These are phyloP conservation scores for Xiphophorus maculatus DNA, from an alignment of 2,113 vertebrate species.

Conservation along the genomic window DNA sequence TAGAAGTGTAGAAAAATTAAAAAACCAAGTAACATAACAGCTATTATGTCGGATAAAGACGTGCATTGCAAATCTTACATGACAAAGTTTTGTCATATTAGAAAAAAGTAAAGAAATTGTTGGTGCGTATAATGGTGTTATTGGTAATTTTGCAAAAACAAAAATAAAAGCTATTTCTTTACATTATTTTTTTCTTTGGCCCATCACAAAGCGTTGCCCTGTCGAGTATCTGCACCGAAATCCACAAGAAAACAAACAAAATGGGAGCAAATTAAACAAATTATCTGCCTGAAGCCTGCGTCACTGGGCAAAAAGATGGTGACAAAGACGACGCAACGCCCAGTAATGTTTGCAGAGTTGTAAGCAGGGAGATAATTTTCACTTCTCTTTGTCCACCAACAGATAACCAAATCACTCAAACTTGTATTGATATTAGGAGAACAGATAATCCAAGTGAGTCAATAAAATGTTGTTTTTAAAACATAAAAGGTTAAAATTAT, in stretches of 20 bases:
- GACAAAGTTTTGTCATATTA: neutral
- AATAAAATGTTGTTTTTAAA: neutral
- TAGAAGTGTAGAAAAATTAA: neutral
- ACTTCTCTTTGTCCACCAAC: neutral
- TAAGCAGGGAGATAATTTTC: neutral
- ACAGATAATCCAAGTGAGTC: neutral
- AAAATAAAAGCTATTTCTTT: too few relatives aligned
- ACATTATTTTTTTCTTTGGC: neutral
- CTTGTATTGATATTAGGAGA: neutral
- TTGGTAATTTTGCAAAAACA: neutral
- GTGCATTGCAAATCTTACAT: neutral
- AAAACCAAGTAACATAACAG: neutral
- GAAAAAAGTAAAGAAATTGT: neutral
- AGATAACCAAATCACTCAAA: neutral
- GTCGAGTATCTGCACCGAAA: neutral
- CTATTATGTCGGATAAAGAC: neutral
- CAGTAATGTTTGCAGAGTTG: neutral
- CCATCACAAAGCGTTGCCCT: neutral
- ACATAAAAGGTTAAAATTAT: neutral
- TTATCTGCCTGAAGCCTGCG: neutral
- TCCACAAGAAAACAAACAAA: neutral
- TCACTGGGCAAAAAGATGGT: neutral
- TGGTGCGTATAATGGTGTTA: neutral
- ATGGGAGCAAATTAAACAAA: neutral
- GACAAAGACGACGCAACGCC: neutral